phyloP scores from a whole-genome alignment of 2,888 invertebrate species.

The Sesia bembeciformis region DNA sequence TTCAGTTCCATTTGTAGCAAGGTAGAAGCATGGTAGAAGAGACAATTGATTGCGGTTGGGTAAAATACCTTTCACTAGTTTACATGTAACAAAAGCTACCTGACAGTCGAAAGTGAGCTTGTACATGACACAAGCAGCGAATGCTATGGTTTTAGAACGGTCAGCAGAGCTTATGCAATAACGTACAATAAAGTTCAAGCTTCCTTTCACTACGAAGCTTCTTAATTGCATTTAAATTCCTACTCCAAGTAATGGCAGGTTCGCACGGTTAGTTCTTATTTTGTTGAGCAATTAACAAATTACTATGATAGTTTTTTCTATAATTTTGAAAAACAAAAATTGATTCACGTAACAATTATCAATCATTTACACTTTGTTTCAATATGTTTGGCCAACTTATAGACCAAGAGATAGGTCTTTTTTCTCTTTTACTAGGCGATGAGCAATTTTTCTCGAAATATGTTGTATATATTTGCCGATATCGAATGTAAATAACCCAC shows the following conservation, averaged over 20 bases:
- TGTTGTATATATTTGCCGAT: no score
- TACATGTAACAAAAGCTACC: slow-evolving; percentile 34
- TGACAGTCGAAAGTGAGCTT: slow-evolving; percentile 38
- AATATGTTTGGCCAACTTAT: no score
- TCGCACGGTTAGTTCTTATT: no score
- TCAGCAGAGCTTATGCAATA: slow-evolving; percentile 32
- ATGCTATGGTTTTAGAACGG: slow-evolving; percentile 28
- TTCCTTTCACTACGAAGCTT: slow-evolving; percentile 37
- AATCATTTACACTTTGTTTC: no score
- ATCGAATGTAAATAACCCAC: no score
- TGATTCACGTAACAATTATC: no score
- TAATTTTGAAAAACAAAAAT: no score
- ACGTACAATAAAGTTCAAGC: slow-evolving; percentile 33
- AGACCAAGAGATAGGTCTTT: no score
- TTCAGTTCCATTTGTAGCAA: slow-evolving; percentile 13
- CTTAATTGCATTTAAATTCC: slow-evolving; percentile 7
- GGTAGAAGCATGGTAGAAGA: slow-evolving; percentile 5
- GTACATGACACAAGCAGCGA: slow-evolving; percentile 20
- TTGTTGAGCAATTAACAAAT: no score
- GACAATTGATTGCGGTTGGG: slow-evolving; percentile 21
- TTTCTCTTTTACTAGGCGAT: no score
- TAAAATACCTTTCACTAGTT: slow-evolving; percentile 37
- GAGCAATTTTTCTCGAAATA: no score
- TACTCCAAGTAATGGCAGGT: not conserved
- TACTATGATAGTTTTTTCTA: no score